Percentiles rank a stretch among this genome's conserved stretches.
phyloP scores from a whole-genome alignment of 1,140 invertebrate genomes.

The Rhopalosiphum padi region DNA sequence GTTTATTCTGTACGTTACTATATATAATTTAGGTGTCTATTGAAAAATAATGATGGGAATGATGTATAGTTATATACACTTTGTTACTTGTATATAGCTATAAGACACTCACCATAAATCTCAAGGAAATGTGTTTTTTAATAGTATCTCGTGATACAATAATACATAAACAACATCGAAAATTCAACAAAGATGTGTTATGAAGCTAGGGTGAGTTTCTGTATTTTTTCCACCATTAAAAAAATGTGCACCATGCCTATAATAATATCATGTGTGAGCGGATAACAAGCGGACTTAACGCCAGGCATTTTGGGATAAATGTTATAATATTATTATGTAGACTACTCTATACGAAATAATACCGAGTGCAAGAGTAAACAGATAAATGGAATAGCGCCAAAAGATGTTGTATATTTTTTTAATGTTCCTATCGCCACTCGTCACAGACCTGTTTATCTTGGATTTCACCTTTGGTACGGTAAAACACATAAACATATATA shows the following conservation, averaged over 20 bases:
- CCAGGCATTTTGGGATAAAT: neutral
- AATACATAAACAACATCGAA: neutral
- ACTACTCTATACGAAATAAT: neutral
- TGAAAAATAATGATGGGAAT: neutral
- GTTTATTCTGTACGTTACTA: neutral
- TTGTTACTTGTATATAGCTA: neutral
- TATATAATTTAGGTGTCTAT: constrained; percentile 12
- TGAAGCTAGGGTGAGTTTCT: neutral
- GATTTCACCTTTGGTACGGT: constrained; percentile 14
- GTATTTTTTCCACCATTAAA: neutral
- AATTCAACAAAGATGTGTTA: constrained; percentile 16
- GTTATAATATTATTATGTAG: constrained; percentile 9
- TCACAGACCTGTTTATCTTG: constrained; percentile 42
- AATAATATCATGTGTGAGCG: too few relatives aligned
- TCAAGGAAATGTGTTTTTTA: neutral
- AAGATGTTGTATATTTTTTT: constrained; percentile 24
- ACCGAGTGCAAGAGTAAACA: constrained; percentile 29
- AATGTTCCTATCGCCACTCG: neutral
- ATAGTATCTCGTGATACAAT: neutral
- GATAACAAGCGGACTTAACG: constrained; percentile 30
- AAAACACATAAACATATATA: constrained; percentile 13
- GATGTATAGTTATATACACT: neutral
- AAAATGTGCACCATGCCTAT: neutral
- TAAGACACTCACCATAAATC: neutral
- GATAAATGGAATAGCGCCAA: constrained; percentile 47